Base-by-base conservation (phyloP, 2,113 vertebrate species). In the Aphelocoma coerulescens region DNA sequence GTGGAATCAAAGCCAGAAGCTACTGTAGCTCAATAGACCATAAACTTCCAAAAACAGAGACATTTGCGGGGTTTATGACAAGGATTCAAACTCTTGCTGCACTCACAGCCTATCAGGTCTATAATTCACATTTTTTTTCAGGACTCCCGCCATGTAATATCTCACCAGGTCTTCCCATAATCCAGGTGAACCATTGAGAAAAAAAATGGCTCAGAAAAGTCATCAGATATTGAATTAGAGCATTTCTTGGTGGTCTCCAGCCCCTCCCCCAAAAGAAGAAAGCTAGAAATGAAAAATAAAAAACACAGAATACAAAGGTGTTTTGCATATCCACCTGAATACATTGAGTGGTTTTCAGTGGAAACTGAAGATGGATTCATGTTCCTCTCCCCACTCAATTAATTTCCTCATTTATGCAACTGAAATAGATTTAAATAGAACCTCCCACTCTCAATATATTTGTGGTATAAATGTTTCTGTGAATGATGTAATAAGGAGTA, bases 41-140 rank as follows among this genome's bases (percentile, higher is more conserved):
- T 96, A 88, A 97, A 90, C 61, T 79, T 91, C 57, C 22, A 81
- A 68, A 41, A 61, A 69, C 79, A 82, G 81, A 81, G 35, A 85
- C 59, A 88, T 68, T 95, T 74, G 63, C 93, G 62, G 32, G 28
- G 18, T 96, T 97, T 96, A 89, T 95, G 82, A 96, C 48, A 95
- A 85, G 43, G 73, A 93, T 81, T 96, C 71, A 88, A 90, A 86
- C 61, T 96, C 92, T 71, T 68, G 43, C 72, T 85, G 75, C 88
- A 73, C 51, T 96, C 93, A 81, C 84, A 96, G 73, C 33, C 79
- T 76, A 85, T 49, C 66, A 76, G 51, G 87, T 97, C 96, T 97
- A 96, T 97, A 96, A 96, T 85, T 88, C 69, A 67, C 51, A 15
- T 90, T 95, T 97, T 96, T 72, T 95, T 65, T 59, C 44, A 76